These are phyloP conservation scores for Aurelia aurita DNA, from an alignment of 30 jellyfish, hydroid and myxozoan genomes.

Conservation along the genomic window DNA sequence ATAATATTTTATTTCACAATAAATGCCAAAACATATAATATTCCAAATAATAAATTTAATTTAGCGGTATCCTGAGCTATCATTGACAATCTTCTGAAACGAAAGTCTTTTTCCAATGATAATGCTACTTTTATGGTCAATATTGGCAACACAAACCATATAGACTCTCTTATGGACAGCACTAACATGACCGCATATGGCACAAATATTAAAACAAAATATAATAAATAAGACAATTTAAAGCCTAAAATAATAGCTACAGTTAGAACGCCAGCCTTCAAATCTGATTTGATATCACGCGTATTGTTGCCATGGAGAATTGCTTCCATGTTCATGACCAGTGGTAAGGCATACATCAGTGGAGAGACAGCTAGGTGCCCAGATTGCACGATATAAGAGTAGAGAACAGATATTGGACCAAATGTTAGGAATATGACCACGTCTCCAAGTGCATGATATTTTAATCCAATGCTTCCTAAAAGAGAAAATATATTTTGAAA, in stretches of 20 bases:
- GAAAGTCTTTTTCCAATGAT: constrained; percentile 69
- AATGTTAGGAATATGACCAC: constrained; percentile 78
- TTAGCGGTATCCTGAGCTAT: constrained; percentile 88
- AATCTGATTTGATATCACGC: constrained; percentile 82
- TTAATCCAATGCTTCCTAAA: constrained; percentile 86
- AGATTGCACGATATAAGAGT: constrained; percentile 78
- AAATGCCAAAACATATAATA: constrained; percentile 52
- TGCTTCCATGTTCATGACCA: constrained; percentile 92
- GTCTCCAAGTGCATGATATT: constrained; percentile 93
- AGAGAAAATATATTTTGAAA: neutral
- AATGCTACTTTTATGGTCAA: constrained; percentile 65
- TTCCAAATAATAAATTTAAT: constrained; percentile 81
- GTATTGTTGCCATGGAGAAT: constrained; percentile 90
- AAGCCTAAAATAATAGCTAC: constrained; percentile 83
- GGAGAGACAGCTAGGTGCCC: constrained; percentile 58
- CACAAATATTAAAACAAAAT: constrained; percentile 58
- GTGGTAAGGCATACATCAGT: constrained; percentile 73
- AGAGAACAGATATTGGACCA: constrained; percentile 90
- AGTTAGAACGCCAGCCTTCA: constrained; percentile 69
- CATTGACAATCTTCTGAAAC: constrained; percentile 31
- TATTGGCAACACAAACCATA: constrained; percentile 68
- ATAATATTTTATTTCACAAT: neutral
- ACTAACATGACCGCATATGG: constrained; percentile 70
- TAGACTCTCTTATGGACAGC: constrained; percentile 37
- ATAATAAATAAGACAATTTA: constrained; percentile 57